A percentile compares a stretch with the other conserved stretches of the same genome.
These are phyloP conservation scores for Tangara arthus DNA, from an alignment of 2,797 vertebrate genomes.

Conservation along the genomic window DNA sequence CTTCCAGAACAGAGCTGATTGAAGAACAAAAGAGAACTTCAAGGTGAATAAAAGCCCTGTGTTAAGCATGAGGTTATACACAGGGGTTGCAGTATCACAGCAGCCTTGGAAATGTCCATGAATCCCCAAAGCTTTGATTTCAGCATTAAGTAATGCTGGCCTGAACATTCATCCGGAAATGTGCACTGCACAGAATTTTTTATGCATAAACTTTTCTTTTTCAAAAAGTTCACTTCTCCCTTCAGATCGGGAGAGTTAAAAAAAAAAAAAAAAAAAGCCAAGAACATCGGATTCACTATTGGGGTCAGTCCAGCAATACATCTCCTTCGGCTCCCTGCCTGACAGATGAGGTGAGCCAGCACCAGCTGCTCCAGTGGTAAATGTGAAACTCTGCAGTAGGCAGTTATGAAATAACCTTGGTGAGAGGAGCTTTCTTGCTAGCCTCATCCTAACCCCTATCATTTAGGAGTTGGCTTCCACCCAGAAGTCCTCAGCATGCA, in stretches of 20 bases:
- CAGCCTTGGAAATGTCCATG: conserved; percentile 38
- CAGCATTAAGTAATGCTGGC: conserved; percentile 16
- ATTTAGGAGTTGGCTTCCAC: neutral
- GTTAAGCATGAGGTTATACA: conserved; percentile 23
- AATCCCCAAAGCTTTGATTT: conserved; percentile 54
- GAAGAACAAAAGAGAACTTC: conserved; percentile 33
- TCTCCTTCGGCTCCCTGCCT: conserved; percentile 37
- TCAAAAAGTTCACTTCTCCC: conserved; percentile 30
- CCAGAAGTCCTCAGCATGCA: conserved; percentile 1
- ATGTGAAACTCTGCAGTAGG: conserved; percentile 34
- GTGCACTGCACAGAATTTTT: neutral
- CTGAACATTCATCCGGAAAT: conserved; percentile 40
- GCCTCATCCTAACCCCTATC: conserved; percentile 1
- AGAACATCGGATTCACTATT: conserved; percentile 21
- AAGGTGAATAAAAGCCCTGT: conserved; percentile 40
- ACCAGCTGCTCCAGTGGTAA: conserved; percentile 57
- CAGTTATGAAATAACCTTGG: conserved; percentile 55
- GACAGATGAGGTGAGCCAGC: conserved; percentile 56
- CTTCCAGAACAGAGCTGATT: neutral
- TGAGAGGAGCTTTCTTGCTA: conserved; percentile 6
- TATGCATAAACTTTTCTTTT: conserved; percentile 34
- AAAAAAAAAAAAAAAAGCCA: neutral
- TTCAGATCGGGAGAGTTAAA: neutral
- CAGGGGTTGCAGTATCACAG: neutral
- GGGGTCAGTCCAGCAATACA: conserved; percentile 42